Conservation (phyloP, 64 coral and sea anemone genomes). For the Stylophora pistillata region DNA sequence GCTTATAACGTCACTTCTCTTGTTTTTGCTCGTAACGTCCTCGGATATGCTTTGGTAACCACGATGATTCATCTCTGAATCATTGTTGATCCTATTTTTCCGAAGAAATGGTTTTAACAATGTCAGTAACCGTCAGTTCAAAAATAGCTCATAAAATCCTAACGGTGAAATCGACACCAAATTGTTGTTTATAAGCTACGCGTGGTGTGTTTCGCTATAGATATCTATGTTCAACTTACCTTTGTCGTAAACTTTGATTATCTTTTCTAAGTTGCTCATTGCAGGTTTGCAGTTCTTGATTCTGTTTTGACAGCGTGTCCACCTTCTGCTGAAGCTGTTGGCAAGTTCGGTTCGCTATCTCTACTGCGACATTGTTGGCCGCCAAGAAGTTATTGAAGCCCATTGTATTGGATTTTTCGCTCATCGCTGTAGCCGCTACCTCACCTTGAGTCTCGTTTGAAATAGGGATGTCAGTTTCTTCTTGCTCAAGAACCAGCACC, state of each 20-base stretch:
- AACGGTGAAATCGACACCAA: background rate
- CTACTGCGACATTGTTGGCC: background rate
- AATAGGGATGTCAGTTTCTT: too few species aligned
- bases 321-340: background rate
- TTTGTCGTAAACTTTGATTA: background rate
- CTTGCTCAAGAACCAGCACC: background rate
- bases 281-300: background rate
- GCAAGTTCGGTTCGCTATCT: too few species aligned
- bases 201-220: too few species aligned
- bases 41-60: conserved; percentile 43
- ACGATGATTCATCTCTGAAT: conserved; percentile 49
- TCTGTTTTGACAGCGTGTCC: background rate
- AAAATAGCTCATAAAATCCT: too few species aligned
- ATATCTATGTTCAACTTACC: background rate
- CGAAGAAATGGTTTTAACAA: too few species aligned
- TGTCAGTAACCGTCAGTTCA: too few species aligned
- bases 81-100: conserved; percentile 11
- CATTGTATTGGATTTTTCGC: background rate
- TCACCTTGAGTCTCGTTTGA: background rate
- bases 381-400: background rate
- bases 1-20: conserved; percentile 17
- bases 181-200: too few species aligned
- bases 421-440: background rate
- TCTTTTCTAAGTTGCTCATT: background rate
- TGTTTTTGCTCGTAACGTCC: conserved; percentile 45